phyloP scores from a whole-genome alignment of 1,140 invertebrate genomes.

The Arion vulgaris region DNA sequence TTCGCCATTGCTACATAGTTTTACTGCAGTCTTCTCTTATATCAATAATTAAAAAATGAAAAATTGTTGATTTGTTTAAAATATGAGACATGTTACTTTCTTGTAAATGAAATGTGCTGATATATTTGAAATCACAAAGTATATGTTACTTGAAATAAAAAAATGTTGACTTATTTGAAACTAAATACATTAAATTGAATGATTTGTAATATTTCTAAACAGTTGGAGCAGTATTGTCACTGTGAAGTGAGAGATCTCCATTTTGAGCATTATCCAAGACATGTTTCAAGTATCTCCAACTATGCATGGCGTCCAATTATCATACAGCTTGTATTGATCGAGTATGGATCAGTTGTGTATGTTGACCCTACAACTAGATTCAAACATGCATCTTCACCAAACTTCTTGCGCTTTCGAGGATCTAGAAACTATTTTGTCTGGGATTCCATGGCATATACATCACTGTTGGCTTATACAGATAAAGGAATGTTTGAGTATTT shows the following conservation, averaged over 20 bases:
- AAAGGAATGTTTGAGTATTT: constrained; percentile 58
- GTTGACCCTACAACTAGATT: constrained; percentile 56
- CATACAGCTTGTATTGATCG: constrained; percentile 59
- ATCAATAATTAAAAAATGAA: too few species aligned
- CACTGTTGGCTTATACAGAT: constrained; percentile 55
- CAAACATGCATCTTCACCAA: constrained; percentile 49
- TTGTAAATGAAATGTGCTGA: too few species aligned
- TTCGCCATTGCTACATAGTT: too few species aligned
- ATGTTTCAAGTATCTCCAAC: constrained; percentile 51
- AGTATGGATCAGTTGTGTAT: constrained; percentile 60
- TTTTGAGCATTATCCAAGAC: constrained; percentile 49
- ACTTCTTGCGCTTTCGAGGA: constrained; percentile 52
- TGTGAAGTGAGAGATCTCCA: constrained; percentile 59
- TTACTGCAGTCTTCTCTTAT: too few species aligned
- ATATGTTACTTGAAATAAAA: too few species aligned
- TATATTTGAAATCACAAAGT: too few species aligned
- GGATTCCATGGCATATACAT: constrained; percentile 47
- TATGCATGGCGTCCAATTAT: constrained; percentile 63
- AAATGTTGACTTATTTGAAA: too few species aligned
- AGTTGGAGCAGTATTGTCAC: constrained; percentile 58
- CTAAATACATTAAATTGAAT: too few species aligned
- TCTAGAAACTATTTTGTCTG: constrained; percentile 57
- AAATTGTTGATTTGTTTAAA: too few species aligned
- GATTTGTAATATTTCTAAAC: too few species aligned
- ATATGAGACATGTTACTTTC: too few species aligned